Evolutionary conservation across 2,888 invertebrate species (phyloP).

Genomic region (Cantharis lateralis): DNA sequence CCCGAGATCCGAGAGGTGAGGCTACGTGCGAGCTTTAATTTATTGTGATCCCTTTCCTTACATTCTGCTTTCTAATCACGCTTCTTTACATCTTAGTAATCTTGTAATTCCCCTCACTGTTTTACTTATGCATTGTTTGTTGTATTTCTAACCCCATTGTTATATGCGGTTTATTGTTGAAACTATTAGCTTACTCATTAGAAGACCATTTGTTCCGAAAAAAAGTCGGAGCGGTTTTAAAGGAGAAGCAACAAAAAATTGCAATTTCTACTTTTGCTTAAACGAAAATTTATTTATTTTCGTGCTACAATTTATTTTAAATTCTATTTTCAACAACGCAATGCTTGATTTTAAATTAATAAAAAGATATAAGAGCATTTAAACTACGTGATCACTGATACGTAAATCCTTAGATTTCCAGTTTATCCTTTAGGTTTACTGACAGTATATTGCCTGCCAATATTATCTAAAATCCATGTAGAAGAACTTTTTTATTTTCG

Average conservation of each 20-base stretch:
- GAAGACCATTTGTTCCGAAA: not conserved
- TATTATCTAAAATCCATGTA: conserved; percentile 29
- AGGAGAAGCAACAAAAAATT: not conserved
- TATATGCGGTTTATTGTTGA: not conserved
- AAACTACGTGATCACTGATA: conserved; percentile 13
- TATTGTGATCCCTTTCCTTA: not conserved
- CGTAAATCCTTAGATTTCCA: conserved; percentile 27
- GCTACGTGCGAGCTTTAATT: not conserved
- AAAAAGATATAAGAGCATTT: conserved; percentile 14
- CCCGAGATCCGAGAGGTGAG: not conserved
- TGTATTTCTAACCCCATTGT: not conserved
- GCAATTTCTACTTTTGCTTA: not conserved
- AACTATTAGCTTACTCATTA: not conserved
- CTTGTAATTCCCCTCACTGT: not conserved
- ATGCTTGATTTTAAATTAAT: not conserved
- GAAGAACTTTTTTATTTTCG: conserved; percentile 28
- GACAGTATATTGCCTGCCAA: conserved; percentile 28
- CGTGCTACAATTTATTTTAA: not conserved
- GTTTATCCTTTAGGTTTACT: conserved; percentile 26
- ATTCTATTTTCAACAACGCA: not conserved
- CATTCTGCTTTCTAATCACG: not conserved
- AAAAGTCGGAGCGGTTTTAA: not conserved
- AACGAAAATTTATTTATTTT: not conserved
- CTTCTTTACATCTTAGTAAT: not conserved
- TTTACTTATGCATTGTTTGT: not conserved